phyloP scores from a whole-genome alignment of 30 jellyfish, hydroid and myxozoan species.

The Rhopilema esculentum region DNA sequence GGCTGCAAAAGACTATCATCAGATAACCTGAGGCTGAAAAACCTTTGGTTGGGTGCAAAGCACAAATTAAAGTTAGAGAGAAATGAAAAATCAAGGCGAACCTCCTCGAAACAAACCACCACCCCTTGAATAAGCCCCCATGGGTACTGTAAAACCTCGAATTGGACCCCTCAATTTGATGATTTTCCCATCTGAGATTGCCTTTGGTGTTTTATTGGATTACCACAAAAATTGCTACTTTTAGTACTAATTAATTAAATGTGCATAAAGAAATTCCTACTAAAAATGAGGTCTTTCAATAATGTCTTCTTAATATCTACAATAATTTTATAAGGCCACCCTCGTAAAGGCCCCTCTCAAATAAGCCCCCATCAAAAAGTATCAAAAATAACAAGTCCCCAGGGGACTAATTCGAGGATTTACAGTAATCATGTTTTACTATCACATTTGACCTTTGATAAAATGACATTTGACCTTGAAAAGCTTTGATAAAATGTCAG shows the following conservation, averaged over 20 bases:
- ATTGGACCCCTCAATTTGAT: background rate
- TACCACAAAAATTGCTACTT: background rate
- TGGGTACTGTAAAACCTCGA: background rate
- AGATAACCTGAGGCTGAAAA: background rate
- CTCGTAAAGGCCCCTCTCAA: background rate
- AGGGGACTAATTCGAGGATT: background rate
- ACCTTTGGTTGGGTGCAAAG: slow-evolving; percentile 17
- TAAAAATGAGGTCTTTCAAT: background rate
- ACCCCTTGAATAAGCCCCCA: background rate
- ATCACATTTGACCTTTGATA: background rate
- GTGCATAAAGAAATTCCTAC: background rate
- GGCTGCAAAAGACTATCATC: background rate
- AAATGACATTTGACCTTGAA: background rate
- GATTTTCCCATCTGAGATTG: background rate
- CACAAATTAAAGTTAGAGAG: background rate
- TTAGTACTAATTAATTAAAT: background rate
- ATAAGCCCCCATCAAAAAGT: background rate
- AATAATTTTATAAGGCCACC: background rate
- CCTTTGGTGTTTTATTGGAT: background rate
- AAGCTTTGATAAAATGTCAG: background rate
- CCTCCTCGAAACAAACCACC: background rate
- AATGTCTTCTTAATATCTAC: background rate
- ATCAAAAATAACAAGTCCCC: background rate
- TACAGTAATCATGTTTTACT: too few relatives aligned
- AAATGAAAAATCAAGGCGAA: background rate